Evolutionary conservation across 2,888 invertebrate genomes (phyloP), one percentile per base, ranked within the genome.

Genomic region (Plebejus argus): DNA sequence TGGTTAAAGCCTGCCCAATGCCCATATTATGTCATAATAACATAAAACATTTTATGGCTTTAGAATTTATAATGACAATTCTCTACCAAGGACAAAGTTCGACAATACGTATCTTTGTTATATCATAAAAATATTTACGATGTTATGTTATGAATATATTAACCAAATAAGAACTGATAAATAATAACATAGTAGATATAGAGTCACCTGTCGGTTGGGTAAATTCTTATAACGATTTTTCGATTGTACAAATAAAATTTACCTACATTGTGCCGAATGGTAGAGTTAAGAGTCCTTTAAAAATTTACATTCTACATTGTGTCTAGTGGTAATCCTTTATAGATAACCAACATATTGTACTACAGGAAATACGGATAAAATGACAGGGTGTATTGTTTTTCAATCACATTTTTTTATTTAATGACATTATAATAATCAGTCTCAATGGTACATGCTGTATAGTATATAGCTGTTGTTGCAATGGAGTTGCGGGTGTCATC

Each of bases 11-110:
- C 53, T 70, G 35, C 35, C 70, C 76, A 70, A 70, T n/a, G n/a
- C n/a, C n/a, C n/a, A n/a, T n/a, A n/a, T n/a, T n/a, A 76, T 56
- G 71, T 77, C 71, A 77, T 33, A 45, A 10, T 45, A 77, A 56
- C 56, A 71, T 35, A 56, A 72, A 72, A 58, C 23, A 53, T 20
- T 76, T 61, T 76, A 76, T 61, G n/a, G n/a, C 75, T 5, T 35
- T 76, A 33, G 33, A 76, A 76, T 56, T n/a, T 76, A 76, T 76
- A 58, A 76, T 76, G 33, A 12, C 18, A 12, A 72, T 20, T 23
- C 49, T 8, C 23, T 18, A 20, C 49, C 72, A 72, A 72, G 72
- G 72, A 6, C 45, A 45, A 56, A 20, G 71, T 61, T 12, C 61
- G 23, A 4, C 23, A 23, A 23, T 61, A 61, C 20, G 20, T 23